Base-by-base conservation (phyloP, 2,888 invertebrate species). In the Rhyacophila evoluta region DNA sequence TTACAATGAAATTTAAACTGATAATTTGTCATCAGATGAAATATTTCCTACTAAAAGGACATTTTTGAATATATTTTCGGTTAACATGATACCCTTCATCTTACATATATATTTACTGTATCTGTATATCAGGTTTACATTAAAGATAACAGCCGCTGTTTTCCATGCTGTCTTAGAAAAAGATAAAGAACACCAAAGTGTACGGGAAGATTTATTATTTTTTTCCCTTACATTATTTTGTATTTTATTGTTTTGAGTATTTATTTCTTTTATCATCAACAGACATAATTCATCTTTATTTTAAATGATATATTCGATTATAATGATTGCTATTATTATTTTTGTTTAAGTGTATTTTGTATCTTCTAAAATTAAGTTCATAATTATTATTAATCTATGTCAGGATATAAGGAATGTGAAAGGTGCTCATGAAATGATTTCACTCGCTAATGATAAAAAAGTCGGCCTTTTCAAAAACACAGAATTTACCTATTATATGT, bases 391-490 rank as follows among this genome's bases (percentile, higher is more conserved):
- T 41, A 41, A 41, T 15, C 12, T 41, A 15, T 41, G 10, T 55
- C 8, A 28, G 69, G 12, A 8, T 69, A 15, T 12, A 69, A 69
- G n/a, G 12, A 69, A 29, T 33, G 19, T 28, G n/a, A 28, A 75
- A 75, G 75, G 75, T 75, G 75, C 75, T 75, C 75, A 25, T n/a
- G 37, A 55, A 69, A 68, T 27, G 5, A 68, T 37, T 10, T 36
- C 69, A 75, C 39, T 12, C 73, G 12, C 41, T 19, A 19, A 55
- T 55, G 25, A 55, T 33, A 55, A 10, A 10, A 55, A 55, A 25
- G 19, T 12, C 19, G n/a, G 75, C 38, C 75, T 68, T 75, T 29
- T 27, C 25, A 25, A 69, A 37, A 37, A 69, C 38, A 67, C 75
- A 73, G 55, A 41, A 39, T 29, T 33, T 12, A 15, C 33, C 33